Evolutionary conservation across 2,113 vertebrate species (phyloP), one percentile per base, ranked within the genome.

Genomic region (Castor canadensis): DNA sequence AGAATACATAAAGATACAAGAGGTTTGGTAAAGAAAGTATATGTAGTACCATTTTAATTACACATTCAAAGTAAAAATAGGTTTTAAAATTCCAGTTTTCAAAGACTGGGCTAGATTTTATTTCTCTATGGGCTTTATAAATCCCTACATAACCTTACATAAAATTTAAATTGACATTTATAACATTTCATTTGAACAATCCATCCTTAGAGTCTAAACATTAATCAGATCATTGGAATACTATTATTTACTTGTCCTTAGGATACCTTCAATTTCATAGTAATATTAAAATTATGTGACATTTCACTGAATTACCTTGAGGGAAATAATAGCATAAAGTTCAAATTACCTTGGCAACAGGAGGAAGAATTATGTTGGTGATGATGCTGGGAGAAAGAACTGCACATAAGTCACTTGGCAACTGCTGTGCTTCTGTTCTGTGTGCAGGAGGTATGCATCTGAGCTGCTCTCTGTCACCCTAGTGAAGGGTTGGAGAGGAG

Each of bases 21-120:
- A 72, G 3, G 0, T 84, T 83, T 94, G 32, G 43, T 22, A 60
- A 89, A 60, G 32, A 73, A 79, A 2, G 0, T 35, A 0, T 11
- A 88, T 85, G 38, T 40, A 80, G 64, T 0, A 72, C 15, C 6
- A 93, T 64, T 95, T 86, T 67, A 89, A 89, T 67, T 85, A 52
- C 6, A 93, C 7, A 67, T 72, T 94, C 47, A 82, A 87, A 66
- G 5, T 85, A 56, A 87, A 91, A 86, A 89, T 84, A 87, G 38
- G 9, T 67, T 88, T 76, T 43, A 6, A 20, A 92, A 79, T 77
- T 85, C 1, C 20, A 40, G 62, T 43, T 69, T 89, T 1, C 13
- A 93, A 96, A 82, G 5, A 64, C 7, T 91, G 17, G 13, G n/a
- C 30, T 96, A 49, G 9, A 80, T 71, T 86, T 94, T 82, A 75